These are phyloP conservation scores for Misgurnus mizolepis DNA, from an alignment of 2,113 vertebrate species.

Conservation along the genomic window DNA sequence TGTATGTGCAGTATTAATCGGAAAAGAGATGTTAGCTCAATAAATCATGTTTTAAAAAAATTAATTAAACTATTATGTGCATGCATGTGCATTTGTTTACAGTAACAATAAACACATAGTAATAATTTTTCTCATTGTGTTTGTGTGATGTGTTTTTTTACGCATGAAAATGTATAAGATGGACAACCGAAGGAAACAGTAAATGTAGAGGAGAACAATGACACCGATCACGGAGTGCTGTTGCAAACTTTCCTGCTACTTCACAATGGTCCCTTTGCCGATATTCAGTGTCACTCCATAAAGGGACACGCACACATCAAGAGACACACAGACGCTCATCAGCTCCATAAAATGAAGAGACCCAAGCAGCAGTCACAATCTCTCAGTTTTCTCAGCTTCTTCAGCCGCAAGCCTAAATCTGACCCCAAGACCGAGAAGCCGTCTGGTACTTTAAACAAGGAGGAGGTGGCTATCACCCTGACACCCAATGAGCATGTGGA, in stretches of 20 bases:
- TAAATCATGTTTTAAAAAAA: no score
- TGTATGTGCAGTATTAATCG: no score
- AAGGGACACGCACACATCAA: slow-evolving; percentile 27
- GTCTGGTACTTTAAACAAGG: slow-evolving; percentile 54
- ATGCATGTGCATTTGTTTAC: no score
- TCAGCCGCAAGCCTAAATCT: slow-evolving; percentile 73
- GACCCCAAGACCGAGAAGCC: slow-evolving; percentile 62
- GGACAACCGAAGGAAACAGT: background rate
- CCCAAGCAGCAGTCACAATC: slow-evolving; percentile 72
- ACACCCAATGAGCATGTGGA: slow-evolving; percentile 66
- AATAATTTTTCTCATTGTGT: background rate
- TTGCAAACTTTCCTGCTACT: slow-evolving; percentile 2
- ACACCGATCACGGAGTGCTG: background rate
- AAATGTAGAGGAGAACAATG: slow-evolving; percentile 35
- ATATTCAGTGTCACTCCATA: slow-evolving; percentile 18
- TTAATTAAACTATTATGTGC: no score
- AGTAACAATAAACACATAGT: no score
- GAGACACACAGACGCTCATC: slow-evolving; percentile 48
- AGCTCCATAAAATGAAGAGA: slow-evolving; percentile 74
- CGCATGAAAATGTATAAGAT: background rate
- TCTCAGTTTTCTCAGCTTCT: slow-evolving; percentile 77
- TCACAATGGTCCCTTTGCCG: slow-evolving; percentile 10
- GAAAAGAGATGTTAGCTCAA: no score
- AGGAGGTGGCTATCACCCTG: slow-evolving; percentile 66
- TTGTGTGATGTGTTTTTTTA: slow-evolving; percentile 9